These are phyloP conservation scores for Agriopis leucophaearia DNA, from an alignment of 2,888 invertebrate genomes.

Conservation along the genomic window DNA sequence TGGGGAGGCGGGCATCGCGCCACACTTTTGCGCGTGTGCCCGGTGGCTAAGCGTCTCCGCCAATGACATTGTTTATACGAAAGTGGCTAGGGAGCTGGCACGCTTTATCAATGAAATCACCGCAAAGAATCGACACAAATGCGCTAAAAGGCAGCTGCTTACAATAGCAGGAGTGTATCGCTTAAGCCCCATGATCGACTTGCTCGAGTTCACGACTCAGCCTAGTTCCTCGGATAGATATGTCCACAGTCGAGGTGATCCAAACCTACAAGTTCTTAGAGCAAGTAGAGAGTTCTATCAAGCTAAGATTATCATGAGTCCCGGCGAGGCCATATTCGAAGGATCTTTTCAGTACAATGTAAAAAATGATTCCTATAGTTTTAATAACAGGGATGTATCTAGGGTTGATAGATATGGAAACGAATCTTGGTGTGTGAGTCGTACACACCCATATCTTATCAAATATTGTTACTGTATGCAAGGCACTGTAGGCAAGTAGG, in stretches of 20 bases:
- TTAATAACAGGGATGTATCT: constrained; percentile 38
- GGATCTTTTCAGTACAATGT: constrained; percentile 37
- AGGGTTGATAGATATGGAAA: constrained; percentile 89
- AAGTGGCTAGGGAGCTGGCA: constrained; percentile 37
- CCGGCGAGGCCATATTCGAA: constrained; percentile 39
- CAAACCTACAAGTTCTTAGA: background rate
- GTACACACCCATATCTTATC: constrained; percentile 90
- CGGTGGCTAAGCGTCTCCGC: constrained; percentile 48
- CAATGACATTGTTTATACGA: constrained; percentile 36
- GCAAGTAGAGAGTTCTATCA: constrained; percentile 46
- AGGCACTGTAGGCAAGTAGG: background rate
- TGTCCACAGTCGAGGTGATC: background rate
- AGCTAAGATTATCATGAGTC: constrained; percentile 41
- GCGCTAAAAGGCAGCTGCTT: constrained; percentile 43
- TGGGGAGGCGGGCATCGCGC: constrained; percentile 54
- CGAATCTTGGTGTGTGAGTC: constrained; percentile 93
- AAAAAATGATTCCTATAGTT: constrained; percentile 26
- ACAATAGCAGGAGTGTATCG: constrained; percentile 49
- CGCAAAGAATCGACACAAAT: constrained; percentile 45
- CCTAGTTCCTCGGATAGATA: background rate
- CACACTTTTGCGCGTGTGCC: constrained; percentile 59
- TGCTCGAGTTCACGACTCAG: background rate
- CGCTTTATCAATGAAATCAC: constrained; percentile 51
- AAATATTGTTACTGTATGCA: constrained; percentile 95
- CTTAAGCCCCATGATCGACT: constrained; percentile 19